Evolutionary conservation across 2,113 vertebrate genomes (phyloP).

Genomic region (Sprattus sprattus): DNA sequence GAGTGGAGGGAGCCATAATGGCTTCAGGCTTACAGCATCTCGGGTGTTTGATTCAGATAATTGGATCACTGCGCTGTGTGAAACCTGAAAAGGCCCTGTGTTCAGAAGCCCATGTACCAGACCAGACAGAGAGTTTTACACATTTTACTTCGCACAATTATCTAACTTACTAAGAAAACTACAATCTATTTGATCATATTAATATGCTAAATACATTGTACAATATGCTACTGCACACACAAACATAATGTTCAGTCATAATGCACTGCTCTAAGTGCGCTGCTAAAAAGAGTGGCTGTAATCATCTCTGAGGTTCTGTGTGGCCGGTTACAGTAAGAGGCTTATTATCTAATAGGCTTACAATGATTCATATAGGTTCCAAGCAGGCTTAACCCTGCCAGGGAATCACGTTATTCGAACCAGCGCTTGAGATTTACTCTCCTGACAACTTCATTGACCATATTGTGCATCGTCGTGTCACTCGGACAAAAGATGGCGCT

Average conservation of each 20-base stretch:
- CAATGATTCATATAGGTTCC: not conserved
- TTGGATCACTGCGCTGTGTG: not conserved
- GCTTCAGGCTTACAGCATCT: not conserved
- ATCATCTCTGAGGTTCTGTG: not conserved
- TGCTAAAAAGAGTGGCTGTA: not conserved
- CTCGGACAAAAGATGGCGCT: not conserved
- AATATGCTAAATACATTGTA: too few relatives aligned
- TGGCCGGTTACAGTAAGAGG: not conserved
- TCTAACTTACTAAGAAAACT: not conserved
- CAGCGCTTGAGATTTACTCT: not conserved
- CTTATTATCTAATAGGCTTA: constrained; percentile 4
- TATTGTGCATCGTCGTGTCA: not conserved
- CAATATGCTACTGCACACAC: not conserved
- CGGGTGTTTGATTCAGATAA: not conserved
- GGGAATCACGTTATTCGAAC: not conserved
- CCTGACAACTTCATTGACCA: not conserved
- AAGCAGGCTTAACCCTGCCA: not conserved
- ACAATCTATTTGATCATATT: not conserved
- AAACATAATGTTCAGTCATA: not conserved
- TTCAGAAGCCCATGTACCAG: not conserved
- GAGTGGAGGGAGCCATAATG: not conserved
- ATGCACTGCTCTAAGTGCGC: not conserved
- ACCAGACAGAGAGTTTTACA: not conserved
- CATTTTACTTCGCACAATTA: not conserved
- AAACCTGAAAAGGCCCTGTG: not conserved